Evolutionary conservation across 2,113 vertebrate species (phyloP), one percentile per base, ranked within the genome.

Genomic region (Rhegmatorhina hoffmannsi): DNA sequence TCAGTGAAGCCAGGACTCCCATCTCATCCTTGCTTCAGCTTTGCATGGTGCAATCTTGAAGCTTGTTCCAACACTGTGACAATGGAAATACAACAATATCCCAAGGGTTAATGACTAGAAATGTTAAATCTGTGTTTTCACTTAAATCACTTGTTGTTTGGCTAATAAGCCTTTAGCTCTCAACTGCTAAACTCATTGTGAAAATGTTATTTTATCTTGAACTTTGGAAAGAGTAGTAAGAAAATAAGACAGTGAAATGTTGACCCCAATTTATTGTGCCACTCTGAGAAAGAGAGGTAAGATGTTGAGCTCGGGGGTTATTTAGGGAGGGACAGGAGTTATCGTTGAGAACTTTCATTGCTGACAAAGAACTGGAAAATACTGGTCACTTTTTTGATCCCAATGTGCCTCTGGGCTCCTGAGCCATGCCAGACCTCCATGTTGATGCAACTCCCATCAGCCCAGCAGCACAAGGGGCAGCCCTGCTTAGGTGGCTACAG

Each of bases 401-500:
- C 17, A 23, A 2, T 58, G 6, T 55, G 25, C 19, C 25, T 43
- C 26, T 60, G 70, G 34, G 13, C 62, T 79, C 20, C 38, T 72
- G 66, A 70, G 29, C 74, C 20, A 4, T 49, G 49, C 53, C 1
- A 1, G 26, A 2, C 11, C 15, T 69, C 75, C 2, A 1, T 38
- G 44, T 19, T n/a, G 36, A 3, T n/a, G 7, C 4, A 59, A 2
- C 26, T 68, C 38, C 66, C 66, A 43, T 49, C 1, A 2, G 49
- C 20, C 29, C 20, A 68, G 49, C 46, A 40, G 50, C 13, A 55
- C 59, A 40, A 31, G 73, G 46, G 52, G 33, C 73, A 67, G 23
- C 47, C 25, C 53, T 1, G 1, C 1, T 2, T 13, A 13, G 47
- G 28, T 28, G 68, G 17, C 1, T 34, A 2, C 2, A 52, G 47